These are phyloP conservation scores for Hyphantria cunea DNA, from an alignment of 1,140 invertebrate species.

Conservation along the genomic window DNA sequence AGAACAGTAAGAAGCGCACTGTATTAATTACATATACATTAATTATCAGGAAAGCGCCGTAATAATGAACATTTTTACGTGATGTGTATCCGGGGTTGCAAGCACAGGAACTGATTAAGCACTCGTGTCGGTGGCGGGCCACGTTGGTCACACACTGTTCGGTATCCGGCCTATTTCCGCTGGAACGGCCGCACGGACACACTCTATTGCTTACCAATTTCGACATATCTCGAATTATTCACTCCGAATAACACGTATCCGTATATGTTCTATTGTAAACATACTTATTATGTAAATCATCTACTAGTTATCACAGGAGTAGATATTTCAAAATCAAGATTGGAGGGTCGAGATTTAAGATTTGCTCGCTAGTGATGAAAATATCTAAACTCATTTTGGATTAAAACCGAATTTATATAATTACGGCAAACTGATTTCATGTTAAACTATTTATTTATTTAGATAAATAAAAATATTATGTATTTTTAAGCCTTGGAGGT, in stretches of 20 bases:
- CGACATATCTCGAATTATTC: conserved; percentile 9
- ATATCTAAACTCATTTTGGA: too few species aligned
- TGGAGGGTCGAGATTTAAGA: too few species aligned
- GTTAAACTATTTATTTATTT: too few species aligned
- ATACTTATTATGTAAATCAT: too few species aligned
- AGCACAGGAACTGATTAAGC: conserved; percentile 23
- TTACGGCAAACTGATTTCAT: too few species aligned
- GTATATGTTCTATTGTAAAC: neutral
- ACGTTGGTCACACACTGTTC: conserved; percentile 12
- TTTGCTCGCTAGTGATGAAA: too few species aligned
- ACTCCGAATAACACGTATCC: conserved; percentile 1
- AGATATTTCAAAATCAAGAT: too few species aligned
- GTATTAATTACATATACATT: neutral
- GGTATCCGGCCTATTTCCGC: conserved; percentile 19
- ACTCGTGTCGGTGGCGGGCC: conserved; percentile 18
- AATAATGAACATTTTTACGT: neutral
- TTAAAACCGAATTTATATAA: too few species aligned
- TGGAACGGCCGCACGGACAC: conserved; percentile 1
- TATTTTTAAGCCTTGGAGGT: too few species aligned
- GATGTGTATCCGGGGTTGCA: neutral
- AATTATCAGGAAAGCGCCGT: neutral
- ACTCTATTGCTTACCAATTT: conserved; percentile 18
- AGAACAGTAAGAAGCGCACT: too few species aligned
- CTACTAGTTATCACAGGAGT: too few species aligned
- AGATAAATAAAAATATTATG: too few species aligned